Evolutionary conservation across 1,140 invertebrate species (phyloP).

Genomic region (Branchinecta lindahli): DNA sequence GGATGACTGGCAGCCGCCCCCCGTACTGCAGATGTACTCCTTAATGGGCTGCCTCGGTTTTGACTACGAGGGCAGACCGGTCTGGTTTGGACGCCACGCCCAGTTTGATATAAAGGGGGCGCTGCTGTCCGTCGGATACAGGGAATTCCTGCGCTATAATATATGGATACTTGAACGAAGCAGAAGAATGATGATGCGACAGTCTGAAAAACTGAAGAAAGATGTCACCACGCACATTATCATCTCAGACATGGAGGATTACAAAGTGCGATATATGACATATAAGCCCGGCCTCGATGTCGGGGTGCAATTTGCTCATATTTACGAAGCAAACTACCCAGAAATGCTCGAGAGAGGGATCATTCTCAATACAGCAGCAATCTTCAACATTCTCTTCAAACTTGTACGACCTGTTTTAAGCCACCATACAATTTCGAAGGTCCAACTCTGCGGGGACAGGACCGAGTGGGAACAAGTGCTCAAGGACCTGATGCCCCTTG

Average conservation of each 20-base stretch:
- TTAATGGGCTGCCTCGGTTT: not conserved
- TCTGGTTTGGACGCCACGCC: not conserved
- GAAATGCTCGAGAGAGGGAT: not conserved
- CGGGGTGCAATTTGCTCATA: not conserved
- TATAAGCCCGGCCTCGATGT: not conserved
- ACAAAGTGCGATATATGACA: not conserved
- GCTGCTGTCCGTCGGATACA: not conserved
- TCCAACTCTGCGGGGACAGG: not conserved
- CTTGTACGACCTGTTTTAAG: not conserved
- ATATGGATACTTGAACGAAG: not conserved
- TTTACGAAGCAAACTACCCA: not conserved
- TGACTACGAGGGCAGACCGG: not conserved
- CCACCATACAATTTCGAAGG: not conserved
- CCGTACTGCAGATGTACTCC: not conserved
- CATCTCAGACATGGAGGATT: not conserved
- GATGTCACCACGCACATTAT: not conserved
- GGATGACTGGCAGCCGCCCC: not conserved
- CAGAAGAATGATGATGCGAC: not conserved
- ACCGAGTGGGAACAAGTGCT: not conserved
- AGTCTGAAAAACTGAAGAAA: not conserved
- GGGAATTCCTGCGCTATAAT: not conserved
- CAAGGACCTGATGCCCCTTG: not conserved
- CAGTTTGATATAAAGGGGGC: not conserved
- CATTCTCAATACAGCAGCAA: not conserved
- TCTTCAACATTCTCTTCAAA: not conserved